Conservation (phyloP, 2,888 invertebrate species). For the Kryphioiulus occultus region DNA sequence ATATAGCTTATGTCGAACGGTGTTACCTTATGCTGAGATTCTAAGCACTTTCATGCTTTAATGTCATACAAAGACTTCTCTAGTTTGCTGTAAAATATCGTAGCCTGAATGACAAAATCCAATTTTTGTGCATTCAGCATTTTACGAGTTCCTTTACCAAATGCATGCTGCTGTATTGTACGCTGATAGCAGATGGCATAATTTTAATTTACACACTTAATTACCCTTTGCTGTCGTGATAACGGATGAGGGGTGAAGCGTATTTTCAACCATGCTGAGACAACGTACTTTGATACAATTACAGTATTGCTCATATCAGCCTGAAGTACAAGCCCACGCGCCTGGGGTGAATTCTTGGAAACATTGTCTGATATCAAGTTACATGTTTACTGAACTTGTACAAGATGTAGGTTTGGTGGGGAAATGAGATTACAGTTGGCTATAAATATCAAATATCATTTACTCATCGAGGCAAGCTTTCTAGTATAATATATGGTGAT, state of each 20-base stretch:
- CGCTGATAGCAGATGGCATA: conserved; percentile 41
- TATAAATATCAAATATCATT: not conserved
- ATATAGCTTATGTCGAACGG: too few species aligned
- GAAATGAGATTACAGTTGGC: not conserved
- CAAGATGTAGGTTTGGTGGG: not conserved
- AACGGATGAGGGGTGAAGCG: not conserved
- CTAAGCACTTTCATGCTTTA: not conserved
- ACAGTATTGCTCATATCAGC: not conserved
- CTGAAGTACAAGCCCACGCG: not conserved
- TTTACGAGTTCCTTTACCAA: not conserved
- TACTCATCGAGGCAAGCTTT: too few species aligned
- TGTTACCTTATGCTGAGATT: not conserved
- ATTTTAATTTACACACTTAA: conserved; percentile 51
- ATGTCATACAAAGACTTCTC: too few species aligned
- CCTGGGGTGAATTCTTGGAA: not conserved
- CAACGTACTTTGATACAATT: not conserved
- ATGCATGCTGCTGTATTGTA: not conserved
- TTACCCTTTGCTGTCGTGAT: conserved; percentile 44
- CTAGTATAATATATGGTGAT: too few species aligned
- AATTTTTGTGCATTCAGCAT: not conserved
- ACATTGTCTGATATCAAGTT: not conserved
- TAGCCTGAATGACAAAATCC: not conserved
- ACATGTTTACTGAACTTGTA: not conserved
- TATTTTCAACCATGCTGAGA: not conserved
- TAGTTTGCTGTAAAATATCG: not conserved